Evolutionary conservation across 30 jellyfish, hydroid and myxozoan genomes (phyloP).

Genomic region (Morbakka virulenta): DNA sequence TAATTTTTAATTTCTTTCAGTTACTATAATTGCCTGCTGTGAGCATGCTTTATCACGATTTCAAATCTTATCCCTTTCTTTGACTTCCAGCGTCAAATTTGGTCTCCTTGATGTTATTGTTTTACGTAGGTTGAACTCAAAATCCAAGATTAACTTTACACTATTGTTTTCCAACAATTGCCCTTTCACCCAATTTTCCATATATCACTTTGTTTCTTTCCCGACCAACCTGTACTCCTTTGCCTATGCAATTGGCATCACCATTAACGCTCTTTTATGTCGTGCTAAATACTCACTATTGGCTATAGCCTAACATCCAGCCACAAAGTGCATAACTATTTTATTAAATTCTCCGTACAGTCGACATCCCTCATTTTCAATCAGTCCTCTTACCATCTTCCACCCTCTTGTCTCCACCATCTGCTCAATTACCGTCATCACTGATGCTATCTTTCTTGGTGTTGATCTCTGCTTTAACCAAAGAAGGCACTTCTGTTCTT

Average conservation of each 20-base stretch:
- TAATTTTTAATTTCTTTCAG: neutral
- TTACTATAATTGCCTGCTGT: neutral
- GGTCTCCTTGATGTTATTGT: neutral
- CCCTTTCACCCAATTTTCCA: neutral
- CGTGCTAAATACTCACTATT: too few species aligned
- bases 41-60: neutral
- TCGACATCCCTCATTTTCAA: too few species aligned
- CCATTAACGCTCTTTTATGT: too few species aligned
- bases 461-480: too few species aligned
- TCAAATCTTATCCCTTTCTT: neutral
- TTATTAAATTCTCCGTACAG: too few species aligned
- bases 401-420: too few species aligned
- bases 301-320: too few species aligned
- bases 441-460: too few species aligned
- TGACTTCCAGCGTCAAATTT: neutral
- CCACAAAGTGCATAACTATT: too few species aligned
- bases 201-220: neutral
- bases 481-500: too few species aligned
- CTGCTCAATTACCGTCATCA: too few species aligned
- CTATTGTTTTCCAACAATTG: neutral
- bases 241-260: neutral
- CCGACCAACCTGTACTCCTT: neutral
- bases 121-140: neutral
- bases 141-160: neutral
- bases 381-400: too few species aligned